Evolutionary conservation across 2,797 vertebrate species (phyloP), one percentile per base, ranked within the genome.

Genomic region (Nyctalus aviator): DNA sequence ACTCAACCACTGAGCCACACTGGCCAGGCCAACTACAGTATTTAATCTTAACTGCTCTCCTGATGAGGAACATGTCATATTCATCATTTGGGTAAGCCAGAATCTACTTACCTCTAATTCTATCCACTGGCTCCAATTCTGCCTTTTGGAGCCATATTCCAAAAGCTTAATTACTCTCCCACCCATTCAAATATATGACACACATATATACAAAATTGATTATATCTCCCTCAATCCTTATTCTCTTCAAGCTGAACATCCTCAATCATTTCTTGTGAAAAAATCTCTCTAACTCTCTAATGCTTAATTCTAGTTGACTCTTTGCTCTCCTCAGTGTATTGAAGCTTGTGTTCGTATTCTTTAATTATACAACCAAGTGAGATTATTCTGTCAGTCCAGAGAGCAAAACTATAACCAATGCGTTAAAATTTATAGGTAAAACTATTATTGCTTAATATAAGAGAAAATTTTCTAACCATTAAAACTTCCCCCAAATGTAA

Each of bases 381-480:
- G 35, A 78, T 30, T 85, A 18, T 57, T 82, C 55, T 64, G 79
- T 69, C 68, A 37, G 5, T 41, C 27, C 18, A 66, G 44, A 69
- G 44, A 23, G 5, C 15, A 87, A 95, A 89, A 91, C 32, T 73
- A 18, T 71, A 93, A 84, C 11, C 21, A 32, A 14, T 41, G 6
- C 14, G 64, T 93, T 83, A 50, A 68, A 55, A 73, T 73, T 23
- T 77, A 48, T 18, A 86, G 8, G 37, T 10, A 73, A 90, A 86
- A 79, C 25, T 48, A 41, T 32, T 89, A 88, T 46, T 91, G 50
- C 44, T 82, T 85, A 69, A 79, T 64, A 75, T 41, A 59, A 84
- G 35, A 48, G n/a, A 85, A n/a, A 32, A 69, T 69, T 90, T 55
- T 71, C 64, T 83, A 92, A 76, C 32, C 87, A 83, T 83, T 73